phyloP scores from a whole-genome alignment of 2,888 invertebrate genomes.

The Epsilonema sp. region DNA sequence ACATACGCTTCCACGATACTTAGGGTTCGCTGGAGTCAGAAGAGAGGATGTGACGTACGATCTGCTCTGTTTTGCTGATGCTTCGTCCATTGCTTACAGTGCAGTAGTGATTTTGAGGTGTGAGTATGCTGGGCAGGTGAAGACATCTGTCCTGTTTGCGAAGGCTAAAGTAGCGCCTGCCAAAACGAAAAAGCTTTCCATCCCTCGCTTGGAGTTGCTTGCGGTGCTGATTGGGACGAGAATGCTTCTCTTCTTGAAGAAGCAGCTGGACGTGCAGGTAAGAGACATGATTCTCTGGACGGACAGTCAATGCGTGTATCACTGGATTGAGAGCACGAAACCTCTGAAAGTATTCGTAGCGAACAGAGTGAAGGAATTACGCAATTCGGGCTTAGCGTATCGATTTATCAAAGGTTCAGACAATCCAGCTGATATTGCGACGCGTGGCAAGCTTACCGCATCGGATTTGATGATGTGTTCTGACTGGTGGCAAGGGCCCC shows the following conservation, averaged over 20 bases:
- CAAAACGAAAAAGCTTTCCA: too few relatives aligned
- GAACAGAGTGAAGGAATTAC: conserved; percentile 15
- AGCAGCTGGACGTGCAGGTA: too few relatives aligned
- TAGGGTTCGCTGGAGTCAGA: too few relatives aligned
- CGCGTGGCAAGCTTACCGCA: conserved; percentile 11
- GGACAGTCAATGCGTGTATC: conserved; percentile 12
- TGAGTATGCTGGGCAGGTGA: too few relatives aligned
- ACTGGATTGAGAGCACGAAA: conserved; percentile 11
- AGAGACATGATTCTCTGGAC: conserved; percentile 13
- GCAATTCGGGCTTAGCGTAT: conserved; percentile 9
- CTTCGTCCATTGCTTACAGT: conserved; percentile 13
- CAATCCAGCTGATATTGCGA: conserved; percentile 15
- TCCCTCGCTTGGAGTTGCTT: too few relatives aligned
- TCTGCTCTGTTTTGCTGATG: conserved; percentile 14
- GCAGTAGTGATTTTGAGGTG: conserved; percentile 12
- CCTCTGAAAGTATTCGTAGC: conserved; percentile 10
- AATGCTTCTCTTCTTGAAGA: too few relatives aligned
- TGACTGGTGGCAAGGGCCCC: conserved; percentile 14
- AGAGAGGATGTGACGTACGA: neutral
- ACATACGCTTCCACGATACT: neutral
- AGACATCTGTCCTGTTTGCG: too few relatives aligned
- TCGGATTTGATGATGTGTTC: conserved; percentile 6
- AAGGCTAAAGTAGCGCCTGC: too few relatives aligned
- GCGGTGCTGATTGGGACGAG: too few relatives aligned
- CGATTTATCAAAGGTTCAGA: conserved; percentile 11